These are phyloP conservation scores for Coracias cyanogaster DNA, from an alignment of 2,797 vertebrate species.

Conservation along the genomic window DNA sequence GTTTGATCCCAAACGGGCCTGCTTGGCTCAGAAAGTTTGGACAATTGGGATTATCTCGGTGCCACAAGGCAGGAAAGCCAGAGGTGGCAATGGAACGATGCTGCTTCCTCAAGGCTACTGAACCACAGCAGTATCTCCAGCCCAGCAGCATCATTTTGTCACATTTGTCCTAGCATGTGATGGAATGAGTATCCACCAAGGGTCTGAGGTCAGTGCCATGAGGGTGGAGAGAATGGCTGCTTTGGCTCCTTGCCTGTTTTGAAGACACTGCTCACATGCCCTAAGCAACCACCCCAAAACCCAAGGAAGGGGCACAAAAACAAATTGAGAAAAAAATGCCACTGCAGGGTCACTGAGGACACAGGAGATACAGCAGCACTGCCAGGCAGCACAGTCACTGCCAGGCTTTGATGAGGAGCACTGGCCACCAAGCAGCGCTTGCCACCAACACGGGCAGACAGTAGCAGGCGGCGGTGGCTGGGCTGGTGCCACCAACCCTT, in stretches of 20 bases:
- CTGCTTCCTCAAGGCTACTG: background rate
- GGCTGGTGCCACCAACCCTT: fast-evolving
- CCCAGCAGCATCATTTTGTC: background rate
- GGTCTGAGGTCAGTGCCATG: background rate
- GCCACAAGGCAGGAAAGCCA: fast-evolving
- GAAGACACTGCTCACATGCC: fast-evolving
- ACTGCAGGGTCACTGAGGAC: fast-evolving
- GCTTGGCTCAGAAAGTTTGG: background rate
- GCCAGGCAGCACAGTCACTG: background rate
- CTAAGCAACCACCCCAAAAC: background rate
- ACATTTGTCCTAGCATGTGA: background rate
- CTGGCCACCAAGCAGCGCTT: fast-evolving
- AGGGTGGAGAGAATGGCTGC: fast-evolving
- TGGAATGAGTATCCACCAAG: fast-evolving
- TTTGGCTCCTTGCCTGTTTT: fast-evolving
- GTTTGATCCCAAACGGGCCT: background rate
- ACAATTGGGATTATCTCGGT: background rate
- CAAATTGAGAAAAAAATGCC: background rate
- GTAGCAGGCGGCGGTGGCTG: background rate
- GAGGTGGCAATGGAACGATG: fast-evolving
- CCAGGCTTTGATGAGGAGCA: background rate
- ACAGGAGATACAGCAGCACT: background rate
- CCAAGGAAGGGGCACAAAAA: background rate
- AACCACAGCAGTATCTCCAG: background rate
- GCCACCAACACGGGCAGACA: background rate